phyloP scores from a whole-genome alignment of 1,140 invertebrate genomes.

The Eulimnadia texana region DNA sequence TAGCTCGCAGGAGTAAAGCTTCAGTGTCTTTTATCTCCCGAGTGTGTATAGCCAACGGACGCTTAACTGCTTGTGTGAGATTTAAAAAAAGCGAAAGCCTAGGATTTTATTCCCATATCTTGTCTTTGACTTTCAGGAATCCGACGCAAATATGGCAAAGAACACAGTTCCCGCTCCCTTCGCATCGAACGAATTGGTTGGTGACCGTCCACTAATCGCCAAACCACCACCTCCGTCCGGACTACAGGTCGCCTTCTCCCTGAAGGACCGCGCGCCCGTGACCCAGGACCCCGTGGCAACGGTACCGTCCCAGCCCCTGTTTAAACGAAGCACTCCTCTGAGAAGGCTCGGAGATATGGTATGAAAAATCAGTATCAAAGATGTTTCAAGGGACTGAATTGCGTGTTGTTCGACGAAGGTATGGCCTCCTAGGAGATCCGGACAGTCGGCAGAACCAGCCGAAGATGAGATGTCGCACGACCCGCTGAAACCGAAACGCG shows the following conservation, averaged over 20 bases:
- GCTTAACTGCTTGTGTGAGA: background rate
- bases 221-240: background rate
- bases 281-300: background rate
- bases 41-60: background rate
- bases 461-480: conserved; percentile 32
- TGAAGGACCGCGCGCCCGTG: conserved; percentile 2
- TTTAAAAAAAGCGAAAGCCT: background rate
- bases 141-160: background rate
- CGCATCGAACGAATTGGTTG: conserved; percentile 15
- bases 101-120: background rate
- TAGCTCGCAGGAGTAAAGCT: background rate
- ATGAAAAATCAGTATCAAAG: background rate
- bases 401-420: conserved; percentile 7
- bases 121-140: background rate
- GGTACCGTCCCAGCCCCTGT: conserved; percentile 20
- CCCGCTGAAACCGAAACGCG: conserved; percentile 41
- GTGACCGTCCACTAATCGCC: conserved; percentile 4
- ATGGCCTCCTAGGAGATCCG: conserved; percentile 45
- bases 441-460: conserved; percentile 43
- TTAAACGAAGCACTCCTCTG: conserved; percentile 18
- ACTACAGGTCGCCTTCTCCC: background rate
- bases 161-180: conserved; percentile 9
- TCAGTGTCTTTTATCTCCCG: background rate
- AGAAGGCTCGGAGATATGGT: conserved; percentile 14
- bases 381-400: background rate